Conservation (phyloP, 1,140 invertebrate genomes). For the Frieseomelitta varia region DNA sequence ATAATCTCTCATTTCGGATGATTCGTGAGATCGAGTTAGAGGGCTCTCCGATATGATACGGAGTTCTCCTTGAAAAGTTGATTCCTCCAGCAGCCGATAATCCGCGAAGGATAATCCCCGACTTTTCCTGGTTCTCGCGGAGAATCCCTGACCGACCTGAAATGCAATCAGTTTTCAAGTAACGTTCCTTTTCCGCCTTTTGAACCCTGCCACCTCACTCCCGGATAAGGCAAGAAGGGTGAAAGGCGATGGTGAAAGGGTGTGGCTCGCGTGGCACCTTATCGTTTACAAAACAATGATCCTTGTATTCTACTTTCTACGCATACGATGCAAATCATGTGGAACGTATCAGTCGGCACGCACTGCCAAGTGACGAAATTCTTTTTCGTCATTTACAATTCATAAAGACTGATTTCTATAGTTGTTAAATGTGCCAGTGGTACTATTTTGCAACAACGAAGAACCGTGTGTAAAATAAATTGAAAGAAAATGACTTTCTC, state of each 20-base stretch:
- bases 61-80: background rate
- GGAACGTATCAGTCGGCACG: background rate
- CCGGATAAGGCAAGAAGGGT: constrained; percentile 31
- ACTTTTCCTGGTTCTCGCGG: constrained; percentile 25
- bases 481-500: no score
- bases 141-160: constrained; percentile 14
- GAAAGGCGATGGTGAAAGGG: constrained; percentile 9
- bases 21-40: background rate
- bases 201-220: background rate
- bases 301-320: constrained; percentile 16
- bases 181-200: constrained; percentile 43
- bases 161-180: constrained; percentile 47
- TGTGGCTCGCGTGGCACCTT: constrained; percentile 27
- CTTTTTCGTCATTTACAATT: no score
- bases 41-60: background rate
- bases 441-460: background rate
- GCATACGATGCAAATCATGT: constrained; percentile 32
- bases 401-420: background rate
- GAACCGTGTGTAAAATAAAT: no score
- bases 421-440: background rate
- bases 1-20: background rate
- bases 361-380: background rate
- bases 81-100: constrained; percentile 18
- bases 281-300: constrained; percentile 39
- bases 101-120: constrained; percentile 35